Conservation (phyloP, 2,113 vertebrate genomes). For the Meleagris gallopavo region DNA sequence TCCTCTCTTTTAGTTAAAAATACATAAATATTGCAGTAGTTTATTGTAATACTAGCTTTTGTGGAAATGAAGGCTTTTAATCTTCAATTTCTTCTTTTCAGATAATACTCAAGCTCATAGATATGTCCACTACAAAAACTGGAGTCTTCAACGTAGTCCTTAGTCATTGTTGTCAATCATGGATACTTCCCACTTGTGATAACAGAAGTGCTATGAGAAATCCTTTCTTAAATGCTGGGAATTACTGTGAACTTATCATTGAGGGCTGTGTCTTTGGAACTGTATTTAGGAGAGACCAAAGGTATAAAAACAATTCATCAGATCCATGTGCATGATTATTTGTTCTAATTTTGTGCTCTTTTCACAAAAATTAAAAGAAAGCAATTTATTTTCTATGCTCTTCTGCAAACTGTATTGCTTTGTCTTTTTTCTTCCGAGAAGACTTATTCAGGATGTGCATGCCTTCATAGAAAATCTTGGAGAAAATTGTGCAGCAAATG, state of each 20-base stretch:
- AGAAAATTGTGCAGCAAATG: slow-evolving; percentile 85
- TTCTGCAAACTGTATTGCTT: slow-evolving; percentile 4
- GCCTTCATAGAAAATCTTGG: slow-evolving; percentile 89
- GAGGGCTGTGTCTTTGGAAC: slow-evolving; percentile 92
- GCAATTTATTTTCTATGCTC: background rate
- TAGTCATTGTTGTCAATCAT: slow-evolving; percentile 87
- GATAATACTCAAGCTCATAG: slow-evolving; percentile 86
- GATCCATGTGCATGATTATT: background rate
- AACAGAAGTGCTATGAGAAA: slow-evolving; percentile 7
- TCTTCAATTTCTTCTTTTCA: slow-evolving; percentile 64
- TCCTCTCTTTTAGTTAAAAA: background rate
- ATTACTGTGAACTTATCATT: slow-evolving; percentile 82
- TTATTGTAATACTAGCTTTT: background rate
- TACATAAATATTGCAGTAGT: background rate
- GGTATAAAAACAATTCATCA: slow-evolving; percentile 72
- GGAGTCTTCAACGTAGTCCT: slow-evolving; percentile 90
- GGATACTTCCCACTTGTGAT: slow-evolving; percentile 76
- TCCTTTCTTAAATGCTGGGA: slow-evolving; percentile 79
- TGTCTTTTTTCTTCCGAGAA: slow-evolving; percentile 63
- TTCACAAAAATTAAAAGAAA: no score
- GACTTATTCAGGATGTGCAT: slow-evolving; percentile 90
- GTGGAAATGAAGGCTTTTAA: background rate
- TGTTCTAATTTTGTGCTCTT: background rate
- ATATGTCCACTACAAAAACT: slow-evolving; percentile 87
- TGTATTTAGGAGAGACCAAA: slow-evolving; percentile 92